Evolutionary conservation across 2,113 vertebrate species (phyloP), one percentile per base, ranked within the genome.

Genomic region (Climacteris rufus): DNA sequence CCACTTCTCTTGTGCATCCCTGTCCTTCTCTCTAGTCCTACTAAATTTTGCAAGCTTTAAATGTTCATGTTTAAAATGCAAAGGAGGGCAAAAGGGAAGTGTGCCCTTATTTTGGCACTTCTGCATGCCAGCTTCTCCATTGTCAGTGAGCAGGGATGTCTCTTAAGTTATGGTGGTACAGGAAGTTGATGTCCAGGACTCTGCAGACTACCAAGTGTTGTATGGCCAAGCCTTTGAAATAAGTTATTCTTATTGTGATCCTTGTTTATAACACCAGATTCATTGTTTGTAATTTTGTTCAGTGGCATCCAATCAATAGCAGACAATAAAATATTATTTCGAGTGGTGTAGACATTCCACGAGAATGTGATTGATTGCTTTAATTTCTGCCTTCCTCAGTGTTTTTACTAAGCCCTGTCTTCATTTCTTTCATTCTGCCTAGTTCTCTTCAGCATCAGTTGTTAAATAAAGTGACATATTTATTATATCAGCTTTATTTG

Each of bases 381-480:
- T 97, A 97, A 97, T 97, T 97, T 97, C 97, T 97, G 97, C 96
- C 91, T 94, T 97, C 92, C 88, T 97, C 91, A 93, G 93, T 95
- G 96, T 92, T 95, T 96, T 97, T 88, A 94, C 87, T 94, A 93
- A 96, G 57, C 89, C 92, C 61, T 91, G 76, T 94, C 96, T 94
- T 97, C 93, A 97, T 96, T 97, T 94, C 91, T 97, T 96, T 96
- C 94, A 79, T 84, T 94, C 90, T 84, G 95, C 89, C 90, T 95
- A 78, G 85, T 87, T 96, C 94, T 96, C 95, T 95, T 96, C 94
- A 93, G 92, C 91, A 88, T 91, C 93, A 93, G 97, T 93, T 97
- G 97, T 97, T 97, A 97, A 97, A 95, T 97, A 97, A 95, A 97
- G 91, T 96, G 96, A 96, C 97, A 97, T 97, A 97, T 97, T 97